phyloP scores from a whole-genome alignment of 2,888 invertebrate genomes.

The Plutella xylostella region DNA sequence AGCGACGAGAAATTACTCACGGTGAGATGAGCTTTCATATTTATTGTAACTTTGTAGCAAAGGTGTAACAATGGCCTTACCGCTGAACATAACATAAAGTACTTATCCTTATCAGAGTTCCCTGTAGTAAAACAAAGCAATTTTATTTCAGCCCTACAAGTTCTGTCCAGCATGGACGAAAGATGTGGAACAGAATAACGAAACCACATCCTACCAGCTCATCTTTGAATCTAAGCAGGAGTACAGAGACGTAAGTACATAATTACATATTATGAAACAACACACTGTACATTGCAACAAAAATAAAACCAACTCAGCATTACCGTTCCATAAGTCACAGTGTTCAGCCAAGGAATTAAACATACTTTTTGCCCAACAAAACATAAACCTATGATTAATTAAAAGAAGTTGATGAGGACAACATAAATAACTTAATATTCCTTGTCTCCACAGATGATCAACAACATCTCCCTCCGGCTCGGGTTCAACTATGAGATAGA shows the following conservation, averaged over 20 bases:
- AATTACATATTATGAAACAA: neutral
- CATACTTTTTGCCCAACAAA: too few species aligned
- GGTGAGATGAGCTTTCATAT: too few species aligned
- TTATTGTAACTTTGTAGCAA: neutral
- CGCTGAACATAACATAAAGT: too few species aligned
- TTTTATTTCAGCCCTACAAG: conserved; percentile 70
- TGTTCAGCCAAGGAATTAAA: too few species aligned
- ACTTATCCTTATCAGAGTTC: too few species aligned
- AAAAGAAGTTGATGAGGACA: too few species aligned
- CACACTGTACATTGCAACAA: too few species aligned
- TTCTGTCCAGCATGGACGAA: conserved; percentile 72
- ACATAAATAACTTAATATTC: neutral
- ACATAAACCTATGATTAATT: too few species aligned
- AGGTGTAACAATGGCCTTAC: too few species aligned
- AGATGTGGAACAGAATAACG: conserved; percentile 55
- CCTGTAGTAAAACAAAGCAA: too few species aligned
- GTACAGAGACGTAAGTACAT: conserved; percentile 37
- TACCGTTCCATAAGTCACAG: too few species aligned
- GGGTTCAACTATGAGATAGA: conserved; percentile 73
- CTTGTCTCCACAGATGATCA: conserved; percentile 39
- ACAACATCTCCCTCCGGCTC: conserved; percentile 72
- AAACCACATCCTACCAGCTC: conserved; percentile 36
- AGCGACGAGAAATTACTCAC: conserved; percentile 53
- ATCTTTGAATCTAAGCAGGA: conserved; percentile 57
- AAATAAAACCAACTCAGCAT: too few species aligned